These are phyloP conservation scores for Hirtodrosophila alboralis DNA, from an alignment of 2,888 invertebrate genomes.

Conservation along the genomic window DNA sequence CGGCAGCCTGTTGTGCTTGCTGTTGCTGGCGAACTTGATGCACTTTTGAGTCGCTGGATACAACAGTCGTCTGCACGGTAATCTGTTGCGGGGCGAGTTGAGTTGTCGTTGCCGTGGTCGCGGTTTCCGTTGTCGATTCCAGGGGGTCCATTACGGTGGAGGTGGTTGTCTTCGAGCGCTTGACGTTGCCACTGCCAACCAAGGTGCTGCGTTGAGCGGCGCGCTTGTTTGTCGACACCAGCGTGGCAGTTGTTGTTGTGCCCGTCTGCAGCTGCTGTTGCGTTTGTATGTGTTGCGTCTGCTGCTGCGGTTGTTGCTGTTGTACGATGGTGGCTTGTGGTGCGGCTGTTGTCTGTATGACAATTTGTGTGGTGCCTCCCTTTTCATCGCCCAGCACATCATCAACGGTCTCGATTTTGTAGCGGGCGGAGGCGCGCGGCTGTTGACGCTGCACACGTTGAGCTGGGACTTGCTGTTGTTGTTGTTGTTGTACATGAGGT, in stretches of 20 bases:
- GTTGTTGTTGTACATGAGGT: conserved; percentile 82
- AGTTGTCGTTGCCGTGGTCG: conserved; percentile 78
- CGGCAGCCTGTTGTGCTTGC: conserved; percentile 66
- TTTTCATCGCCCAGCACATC: conserved; percentile 86
- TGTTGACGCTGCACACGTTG: conserved; percentile 82
- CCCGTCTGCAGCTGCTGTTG: conserved; percentile 72
- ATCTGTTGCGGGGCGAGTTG: conserved; percentile 59
- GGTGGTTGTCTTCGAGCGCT: conserved; percentile 73
- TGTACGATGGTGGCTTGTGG: conserved; percentile 80
- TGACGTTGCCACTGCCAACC: conserved; percentile 72
- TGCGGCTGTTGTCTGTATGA: conserved; percentile 85
- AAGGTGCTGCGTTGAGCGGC: conserved; percentile 80
- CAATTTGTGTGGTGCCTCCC: conserved; percentile 83
- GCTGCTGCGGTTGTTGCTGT: conserved; percentile 68
- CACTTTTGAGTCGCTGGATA: conserved; percentile 50
- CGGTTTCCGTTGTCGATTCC: conserved; percentile 86
- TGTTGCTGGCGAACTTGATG: conserved; percentile 64
- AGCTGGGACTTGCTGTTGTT: conserved; percentile 76
- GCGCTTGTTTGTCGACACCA: conserved; percentile 82
- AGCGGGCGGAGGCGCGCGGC: conserved; percentile 82
- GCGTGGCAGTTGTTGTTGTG: conserved; percentile 79
- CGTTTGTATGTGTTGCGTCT: conserved; percentile 66
- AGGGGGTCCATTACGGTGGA: conserved; percentile 85
- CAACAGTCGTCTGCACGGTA: conserved; percentile 67
- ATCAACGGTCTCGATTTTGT: conserved; percentile 87